Percentiles rank a stretch among this genome's conserved stretches.
Evolutionary conservation across 2,888 invertebrate species (phyloP).

Genomic region (Cynaeus angustus): DNA sequence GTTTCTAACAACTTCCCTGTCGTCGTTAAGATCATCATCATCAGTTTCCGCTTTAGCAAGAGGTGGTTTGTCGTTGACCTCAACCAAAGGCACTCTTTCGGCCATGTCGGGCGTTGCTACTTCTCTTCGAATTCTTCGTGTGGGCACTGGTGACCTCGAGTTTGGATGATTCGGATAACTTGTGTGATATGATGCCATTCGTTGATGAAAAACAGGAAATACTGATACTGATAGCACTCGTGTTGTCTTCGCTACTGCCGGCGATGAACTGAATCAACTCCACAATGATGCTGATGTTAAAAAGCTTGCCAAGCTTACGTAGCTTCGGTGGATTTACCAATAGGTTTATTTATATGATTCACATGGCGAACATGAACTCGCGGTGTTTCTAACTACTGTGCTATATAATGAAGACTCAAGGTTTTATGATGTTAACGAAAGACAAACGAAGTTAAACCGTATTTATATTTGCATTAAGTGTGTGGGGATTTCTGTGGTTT

Average conservation of each 20-base stretch:
- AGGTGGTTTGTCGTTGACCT: slow-evolving; percentile 66
- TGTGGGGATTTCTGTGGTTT: slow-evolving; percentile 1
- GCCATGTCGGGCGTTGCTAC: slow-evolving; percentile 4
- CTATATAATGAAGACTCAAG: slow-evolving; percentile 31
- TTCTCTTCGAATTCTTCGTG: slow-evolving; percentile 14
- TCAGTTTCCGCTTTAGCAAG: slow-evolving; percentile 76
- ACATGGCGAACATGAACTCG: slow-evolving; percentile 27
- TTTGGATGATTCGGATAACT: neutral
- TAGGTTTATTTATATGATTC: slow-evolving; percentile 36
- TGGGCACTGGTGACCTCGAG: slow-evolving; percentile 11
- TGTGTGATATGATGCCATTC: slow-evolving; percentile 7
- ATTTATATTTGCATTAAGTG: slow-evolving; percentile 4
- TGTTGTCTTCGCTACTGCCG: neutral
- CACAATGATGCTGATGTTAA: slow-evolving; percentile 23
- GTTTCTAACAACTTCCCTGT: slow-evolving; percentile 67
- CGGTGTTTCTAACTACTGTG: slow-evolving; percentile 31
- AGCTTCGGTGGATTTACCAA: slow-evolving; percentile 30
- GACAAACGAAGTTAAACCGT: slow-evolving; percentile 11
- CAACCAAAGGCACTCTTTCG: slow-evolving; percentile 21
- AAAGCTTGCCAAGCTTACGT: slow-evolving; percentile 14
- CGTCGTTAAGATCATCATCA: slow-evolving; percentile 74
- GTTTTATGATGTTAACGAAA: slow-evolving; percentile 17
- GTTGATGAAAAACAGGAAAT: neutral
- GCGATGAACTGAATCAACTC: slow-evolving; percentile 20
- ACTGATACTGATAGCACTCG: neutral